Evolutionary conservation across 2,888 invertebrate genomes (phyloP).

Genomic region (Drepanosiphum platanoidis): DNA sequence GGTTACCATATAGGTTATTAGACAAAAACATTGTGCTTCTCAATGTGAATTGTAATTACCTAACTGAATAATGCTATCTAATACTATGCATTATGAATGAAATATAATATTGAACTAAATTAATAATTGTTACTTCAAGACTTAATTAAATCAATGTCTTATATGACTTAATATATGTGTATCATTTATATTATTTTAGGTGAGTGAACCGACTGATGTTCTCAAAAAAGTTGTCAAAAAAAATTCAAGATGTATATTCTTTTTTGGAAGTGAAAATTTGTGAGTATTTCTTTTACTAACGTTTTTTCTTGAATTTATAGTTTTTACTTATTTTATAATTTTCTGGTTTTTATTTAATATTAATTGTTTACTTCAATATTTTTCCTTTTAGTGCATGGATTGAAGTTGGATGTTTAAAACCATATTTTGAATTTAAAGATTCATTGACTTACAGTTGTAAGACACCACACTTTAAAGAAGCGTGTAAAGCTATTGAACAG

Average conservation of each 20-base stretch:
- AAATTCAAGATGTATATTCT: constrained; percentile 84
- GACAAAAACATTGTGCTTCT: too few species aligned
- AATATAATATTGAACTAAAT: too few species aligned
- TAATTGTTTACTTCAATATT: constrained; percentile 10
- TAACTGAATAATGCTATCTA: too few species aligned
- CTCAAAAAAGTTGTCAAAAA: constrained; percentile 81
- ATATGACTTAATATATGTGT: not conserved
- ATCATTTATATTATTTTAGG: constrained; percentile 70
- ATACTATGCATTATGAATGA: too few species aligned
- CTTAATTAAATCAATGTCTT: not conserved
- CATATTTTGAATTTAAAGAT: constrained; percentile 82
- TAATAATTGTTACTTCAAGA: not conserved
- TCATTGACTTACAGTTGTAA: constrained; percentile 80
- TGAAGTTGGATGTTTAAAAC: constrained; percentile 83
- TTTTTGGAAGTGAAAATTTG: constrained; percentile 96
- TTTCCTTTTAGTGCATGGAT: constrained; percentile 83
- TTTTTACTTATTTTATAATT: not conserved
- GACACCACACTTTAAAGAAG: constrained; percentile 80
- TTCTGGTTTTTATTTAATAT: too few species aligned
- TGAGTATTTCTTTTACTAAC: constrained; percentile 72
- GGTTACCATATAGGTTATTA: too few species aligned
- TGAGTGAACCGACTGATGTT: constrained; percentile 82
- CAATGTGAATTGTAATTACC: too few species aligned
- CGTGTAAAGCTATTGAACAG: constrained; percentile 82
- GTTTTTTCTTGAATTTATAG: too few species aligned